Base-by-base conservation (phyloP, 1,140 invertebrate genomes). In the Plectrocnemia conspersa region DNA sequence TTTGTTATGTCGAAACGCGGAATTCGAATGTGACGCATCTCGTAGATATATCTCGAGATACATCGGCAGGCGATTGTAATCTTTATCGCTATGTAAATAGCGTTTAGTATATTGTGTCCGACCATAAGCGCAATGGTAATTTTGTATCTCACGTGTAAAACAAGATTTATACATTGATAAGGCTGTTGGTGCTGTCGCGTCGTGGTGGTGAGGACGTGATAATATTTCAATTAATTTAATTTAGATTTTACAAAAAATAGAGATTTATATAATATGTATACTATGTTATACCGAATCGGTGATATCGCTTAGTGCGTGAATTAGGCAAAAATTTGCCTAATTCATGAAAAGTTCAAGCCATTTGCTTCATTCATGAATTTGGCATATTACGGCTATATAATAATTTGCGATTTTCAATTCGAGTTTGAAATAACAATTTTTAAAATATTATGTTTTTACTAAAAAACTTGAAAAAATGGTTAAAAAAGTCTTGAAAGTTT, bases 81-180 rank as follows among this genome's bases (percentile, higher is more conserved):
- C 40, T 42, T 42, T 42, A 42, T 42, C 40, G 15, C 1, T 22
- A 2, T 21, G 16, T 4, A 22, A 22, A 42, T 42, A 42, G 19
- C 22, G 19, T 9, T 4, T 10, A 22, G n/a, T 4, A 22, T 42
- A 5, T 5, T 19, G 36, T n/a, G 40, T 3, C n/a, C 16, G 40
- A 42, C 6, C 18, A 2, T 23, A 10, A 5, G 10, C 18, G 23
- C 11, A n/a, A n/a, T n/a, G n/a, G 19, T 38, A 23, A 11, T 24
- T 27, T 50, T 50, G 47, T 38, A 50, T 15, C 5, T 24, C 19
- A 2, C 47, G 10, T 50, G 47, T 50, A 50, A 50, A 50, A 50
- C 47, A 50, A 50, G 47, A 50, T 50, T 38, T 50, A 50, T 38
- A 38, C 38, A 38, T 23, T 25, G 47, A 50, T 50, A 50, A 50